Conservation (phyloP, 2,888 invertebrate genomes). For the Globia sparganii region DNA sequence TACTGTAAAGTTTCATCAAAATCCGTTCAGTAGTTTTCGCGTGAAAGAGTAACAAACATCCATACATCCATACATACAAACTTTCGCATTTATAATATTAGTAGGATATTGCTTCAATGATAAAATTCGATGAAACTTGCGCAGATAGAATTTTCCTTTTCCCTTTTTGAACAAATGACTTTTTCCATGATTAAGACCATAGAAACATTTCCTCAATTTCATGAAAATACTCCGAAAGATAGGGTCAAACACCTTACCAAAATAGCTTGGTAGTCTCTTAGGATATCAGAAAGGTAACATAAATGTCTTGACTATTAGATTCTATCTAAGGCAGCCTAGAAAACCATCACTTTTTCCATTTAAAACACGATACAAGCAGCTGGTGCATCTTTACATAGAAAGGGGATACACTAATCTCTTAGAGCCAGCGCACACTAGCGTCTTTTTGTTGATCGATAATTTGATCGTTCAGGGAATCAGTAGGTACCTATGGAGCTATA, state of each 20-base stretch:
- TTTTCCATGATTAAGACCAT: neutral
- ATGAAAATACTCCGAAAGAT: neutral
- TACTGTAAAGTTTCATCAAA: too few species aligned
- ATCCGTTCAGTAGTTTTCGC: too few species aligned
- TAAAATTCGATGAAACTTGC: neutral
- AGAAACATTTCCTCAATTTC: neutral
- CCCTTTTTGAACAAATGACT: neutral
- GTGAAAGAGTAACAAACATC: too few species aligned
- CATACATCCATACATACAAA: too few species aligned
- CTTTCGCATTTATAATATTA: too few species aligned
- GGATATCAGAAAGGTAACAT: neutral
- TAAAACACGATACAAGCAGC: conserved; percentile 29
- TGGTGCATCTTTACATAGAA: conserved; percentile 36
- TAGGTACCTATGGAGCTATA: too few species aligned
- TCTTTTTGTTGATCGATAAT: too few species aligned
- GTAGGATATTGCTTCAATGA: neutral
- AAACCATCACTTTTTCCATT: conserved; percentile 22
- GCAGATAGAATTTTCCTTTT: neutral
- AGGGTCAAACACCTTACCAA: neutral
- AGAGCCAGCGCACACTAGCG: too few species aligned
- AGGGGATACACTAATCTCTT: conserved; percentile 35
- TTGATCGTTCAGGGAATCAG: too few species aligned
- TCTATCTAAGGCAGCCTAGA: neutral
- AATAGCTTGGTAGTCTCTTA: neutral
- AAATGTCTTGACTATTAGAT: conserved; percentile 24